phyloP scores from a whole-genome alignment of 2,113 vertebrate species.

The Pleuronectes platessa region DNA sequence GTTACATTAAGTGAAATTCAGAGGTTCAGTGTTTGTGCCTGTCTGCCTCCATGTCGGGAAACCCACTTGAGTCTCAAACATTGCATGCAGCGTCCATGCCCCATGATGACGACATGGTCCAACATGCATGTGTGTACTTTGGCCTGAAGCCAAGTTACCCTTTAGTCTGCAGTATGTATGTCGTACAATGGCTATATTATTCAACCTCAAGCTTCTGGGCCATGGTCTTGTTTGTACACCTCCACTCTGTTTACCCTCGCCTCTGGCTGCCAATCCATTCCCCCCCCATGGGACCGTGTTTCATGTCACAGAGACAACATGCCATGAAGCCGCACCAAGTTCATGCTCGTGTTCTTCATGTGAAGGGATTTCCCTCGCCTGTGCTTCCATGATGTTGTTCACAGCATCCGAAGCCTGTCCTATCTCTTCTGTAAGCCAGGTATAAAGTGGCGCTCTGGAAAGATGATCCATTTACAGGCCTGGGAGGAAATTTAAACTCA shows the following conservation, averaged over 20 bases:
- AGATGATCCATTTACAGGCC: conserved; percentile 43
- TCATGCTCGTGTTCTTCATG: conserved; percentile 53
- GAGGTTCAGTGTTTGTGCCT: conserved; percentile 40
- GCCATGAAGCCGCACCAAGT: conserved; percentile 44
- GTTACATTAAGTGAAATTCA: conserved; percentile 39
- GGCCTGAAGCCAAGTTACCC: conserved; percentile 35
- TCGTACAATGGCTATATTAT: conserved; percentile 52
- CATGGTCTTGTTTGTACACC: conserved; percentile 60
- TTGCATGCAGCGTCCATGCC: conserved; percentile 62
- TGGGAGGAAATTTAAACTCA: conserved; percentile 14
- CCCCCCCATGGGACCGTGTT: conserved; percentile 42
- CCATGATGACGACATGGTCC: conserved; percentile 37
- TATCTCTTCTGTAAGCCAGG: conserved; percentile 15
- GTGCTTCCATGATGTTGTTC: conserved; percentile 27
- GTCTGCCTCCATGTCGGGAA: conserved; percentile 48
- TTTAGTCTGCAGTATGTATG: conserved; percentile 52
- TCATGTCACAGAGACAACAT: conserved; percentile 47
- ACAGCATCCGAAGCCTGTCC: conserved; percentile 13
- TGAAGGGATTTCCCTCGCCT: conserved; percentile 45
- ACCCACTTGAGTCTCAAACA: conserved; percentile 12
- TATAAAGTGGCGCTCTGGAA: conserved; percentile 22
- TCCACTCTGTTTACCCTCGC: conserved; percentile 45
- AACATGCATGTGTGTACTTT: conserved; percentile 68
- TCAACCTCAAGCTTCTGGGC: conserved; percentile 52
- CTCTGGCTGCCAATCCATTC: conserved; percentile 64